Conservation (phyloP, 1,140 invertebrate species). For the Aricia agestis region DNA sequence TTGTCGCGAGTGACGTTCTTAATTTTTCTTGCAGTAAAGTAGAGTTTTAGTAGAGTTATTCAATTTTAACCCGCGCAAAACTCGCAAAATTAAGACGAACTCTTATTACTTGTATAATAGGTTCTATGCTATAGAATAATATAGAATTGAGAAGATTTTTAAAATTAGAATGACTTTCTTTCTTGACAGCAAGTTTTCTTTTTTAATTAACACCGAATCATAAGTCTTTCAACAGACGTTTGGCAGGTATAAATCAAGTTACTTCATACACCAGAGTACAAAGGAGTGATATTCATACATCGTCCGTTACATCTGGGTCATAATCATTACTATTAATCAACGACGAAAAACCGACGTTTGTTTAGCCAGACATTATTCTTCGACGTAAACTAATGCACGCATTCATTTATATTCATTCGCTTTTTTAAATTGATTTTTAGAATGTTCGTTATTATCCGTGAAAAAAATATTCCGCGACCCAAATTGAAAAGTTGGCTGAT, state of each 20-base stretch:
- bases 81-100: no score
- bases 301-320: slow-evolving; percentile 53
- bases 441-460: background rate
- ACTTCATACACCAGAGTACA: slow-evolving; percentile 29
- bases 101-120: no score
- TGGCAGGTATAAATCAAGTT: slow-evolving; percentile 8
- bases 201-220: background rate
- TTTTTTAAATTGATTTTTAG: background rate
- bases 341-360: slow-evolving; percentile 37
- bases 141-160: background rate
- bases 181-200: background rate
- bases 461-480: background rate
- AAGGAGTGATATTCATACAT: slow-evolving; percentile 41
- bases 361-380: slow-evolving; percentile 15
- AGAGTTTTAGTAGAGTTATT: background rate
- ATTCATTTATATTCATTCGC: slow-evolving; percentile 4
- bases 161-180: background rate
- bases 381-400: slow-evolving; percentile 4
- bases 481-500: background rate
- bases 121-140: no score
- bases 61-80: no score
- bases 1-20: background rate
- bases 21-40: background rate
- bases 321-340: slow-evolving; percentile 64
- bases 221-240: background rate